Base-by-base conservation (phyloP, 2,113 vertebrate genomes). In the Pseudopodoces humilis region DNA sequence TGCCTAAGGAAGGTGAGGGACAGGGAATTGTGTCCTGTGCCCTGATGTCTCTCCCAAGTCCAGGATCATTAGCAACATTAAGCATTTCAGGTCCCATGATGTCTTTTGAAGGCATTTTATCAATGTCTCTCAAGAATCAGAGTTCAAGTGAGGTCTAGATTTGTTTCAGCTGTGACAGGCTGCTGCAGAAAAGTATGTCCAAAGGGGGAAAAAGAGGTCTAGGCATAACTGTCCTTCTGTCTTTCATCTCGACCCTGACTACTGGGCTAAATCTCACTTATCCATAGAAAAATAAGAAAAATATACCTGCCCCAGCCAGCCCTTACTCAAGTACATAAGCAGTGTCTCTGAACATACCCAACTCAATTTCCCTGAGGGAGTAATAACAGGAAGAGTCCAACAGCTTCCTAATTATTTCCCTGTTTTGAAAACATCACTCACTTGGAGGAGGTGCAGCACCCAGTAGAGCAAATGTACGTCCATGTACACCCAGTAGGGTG, bases 401-500 rank as follows among this genome's bases (percentile, higher is more conserved):
- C 18, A 39, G 41, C 65, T 74, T 43, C 43, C 41, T 70, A 86
- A 70, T 70, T 63, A 65, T 70, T 74, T 89, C 41, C 39, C 37
- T 28, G 0, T 49, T 77, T 22, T 83, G 75, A 82, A 76, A 41
- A 11, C 0, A 39, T 20, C 30, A 56, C 3, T 35, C 30, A 27
- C 60, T 30, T 52, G 64, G 80, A 41, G 50, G n/a, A 70, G 35
- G 33, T 58, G 15, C 7, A 7, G 71, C 13, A 9, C 7, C 15
- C 31, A 6, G 41, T 2, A 27, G 10, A 39, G 28, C 4, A 7
- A 49, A 33, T 10, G 13, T 33, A 31, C 7, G 17, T 25, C 28
- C 6, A 8, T 24, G 33, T n/a, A 59, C 28, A 17, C 5, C 10
- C 49, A 11, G 53, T 1, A 25, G 25, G 21, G 18, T 0, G 0